Conservation (phyloP, 2,113 vertebrate genomes). For the Strix aluco region DNA sequence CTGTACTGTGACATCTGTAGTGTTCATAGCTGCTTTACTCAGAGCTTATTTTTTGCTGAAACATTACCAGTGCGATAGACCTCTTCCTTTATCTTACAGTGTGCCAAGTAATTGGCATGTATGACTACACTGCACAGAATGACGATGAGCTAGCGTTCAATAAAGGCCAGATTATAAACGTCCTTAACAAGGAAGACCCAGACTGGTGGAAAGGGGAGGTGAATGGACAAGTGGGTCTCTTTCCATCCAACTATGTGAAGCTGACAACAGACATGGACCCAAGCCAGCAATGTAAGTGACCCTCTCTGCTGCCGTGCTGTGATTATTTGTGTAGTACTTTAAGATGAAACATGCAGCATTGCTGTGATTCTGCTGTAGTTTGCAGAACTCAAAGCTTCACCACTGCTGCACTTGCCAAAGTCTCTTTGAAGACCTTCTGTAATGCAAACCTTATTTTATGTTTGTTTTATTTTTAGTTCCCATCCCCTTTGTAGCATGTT, state of each 20-base stretch:
- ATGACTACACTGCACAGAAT: slow-evolving; percentile 97
- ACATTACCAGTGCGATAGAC: not conserved
- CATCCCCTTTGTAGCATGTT: slow-evolving; percentile 76
- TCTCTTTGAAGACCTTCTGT: slow-evolving; percentile 85
- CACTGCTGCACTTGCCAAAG: slow-evolving; percentile 66
- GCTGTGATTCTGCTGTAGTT: slow-evolving; percentile 72
- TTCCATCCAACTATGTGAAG: slow-evolving; percentile 99
- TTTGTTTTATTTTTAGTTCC: slow-evolving; percentile 58
- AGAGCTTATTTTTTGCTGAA: not conserved
- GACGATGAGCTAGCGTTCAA: slow-evolving; percentile 97
- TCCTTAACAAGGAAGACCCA: slow-evolving; percentile 95
- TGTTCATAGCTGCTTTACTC: not conserved
- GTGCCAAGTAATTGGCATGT: slow-evolving; percentile 99
- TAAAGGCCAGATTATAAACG: slow-evolving; percentile 97
- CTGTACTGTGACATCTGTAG: not conserved
- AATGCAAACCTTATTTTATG: slow-evolving; percentile 63
- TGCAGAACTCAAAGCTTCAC: slow-evolving; percentile 67
- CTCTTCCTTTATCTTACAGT: slow-evolving; percentile 74
- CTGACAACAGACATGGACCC: slow-evolving; percentile 96
- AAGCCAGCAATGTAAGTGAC: slow-evolving; percentile 98
- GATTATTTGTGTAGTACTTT: slow-evolving; percentile 19
- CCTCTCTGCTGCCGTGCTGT: not conserved
- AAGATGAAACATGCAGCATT: slow-evolving; percentile 75
- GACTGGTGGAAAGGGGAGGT: slow-evolving; percentile 99
- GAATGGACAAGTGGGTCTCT: slow-evolving; percentile 93